phyloP scores from a whole-genome alignment of 2,113 vertebrate species.

The Albula goreensis region DNA sequence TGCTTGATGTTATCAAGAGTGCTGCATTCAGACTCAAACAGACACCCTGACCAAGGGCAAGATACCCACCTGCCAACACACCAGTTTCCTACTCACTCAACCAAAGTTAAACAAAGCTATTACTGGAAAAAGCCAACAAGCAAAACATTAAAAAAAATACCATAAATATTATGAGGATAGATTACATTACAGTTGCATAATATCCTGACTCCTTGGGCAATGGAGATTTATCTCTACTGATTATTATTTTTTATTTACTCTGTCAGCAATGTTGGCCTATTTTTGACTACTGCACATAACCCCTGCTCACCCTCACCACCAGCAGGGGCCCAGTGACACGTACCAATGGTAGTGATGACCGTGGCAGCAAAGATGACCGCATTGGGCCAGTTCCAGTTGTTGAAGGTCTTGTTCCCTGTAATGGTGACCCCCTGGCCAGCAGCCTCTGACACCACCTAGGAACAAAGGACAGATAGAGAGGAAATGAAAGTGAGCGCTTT shows the following conservation, averaged over 20 bases:
- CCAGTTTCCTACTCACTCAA: not conserved
- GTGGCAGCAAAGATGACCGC: conserved; percentile 97
- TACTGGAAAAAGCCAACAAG: not conserved
- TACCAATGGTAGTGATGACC: conserved; percentile 96
- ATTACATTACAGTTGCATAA: not conserved
- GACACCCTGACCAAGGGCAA: conserved; percentile 19
- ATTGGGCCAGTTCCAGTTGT: conserved; percentile 99
- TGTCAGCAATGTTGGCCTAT: not conserved
- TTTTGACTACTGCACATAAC: not conserved
- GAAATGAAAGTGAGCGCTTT: not conserved
- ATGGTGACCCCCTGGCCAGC: conserved; percentile 92
- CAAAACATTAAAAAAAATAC: not conserved
- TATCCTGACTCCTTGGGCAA: not conserved
- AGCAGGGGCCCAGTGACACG: conserved; percentile 26
- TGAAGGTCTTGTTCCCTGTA: conserved; percentile 88
- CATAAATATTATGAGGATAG: not conserved
- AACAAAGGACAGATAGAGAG: not conserved
- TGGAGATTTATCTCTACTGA: not conserved
- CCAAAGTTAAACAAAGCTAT: conserved; percentile 2
- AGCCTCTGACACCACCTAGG: conserved; percentile 86
- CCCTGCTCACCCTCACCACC: not conserved
- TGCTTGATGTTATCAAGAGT: conserved; percentile 6
- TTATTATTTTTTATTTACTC: not conserved
- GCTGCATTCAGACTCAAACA: conserved; percentile 15
- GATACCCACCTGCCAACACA: conserved; percentile 1